phyloP scores from a whole-genome alignment of 1,140 invertebrate species.

The Drosophila yakuba region DNA sequence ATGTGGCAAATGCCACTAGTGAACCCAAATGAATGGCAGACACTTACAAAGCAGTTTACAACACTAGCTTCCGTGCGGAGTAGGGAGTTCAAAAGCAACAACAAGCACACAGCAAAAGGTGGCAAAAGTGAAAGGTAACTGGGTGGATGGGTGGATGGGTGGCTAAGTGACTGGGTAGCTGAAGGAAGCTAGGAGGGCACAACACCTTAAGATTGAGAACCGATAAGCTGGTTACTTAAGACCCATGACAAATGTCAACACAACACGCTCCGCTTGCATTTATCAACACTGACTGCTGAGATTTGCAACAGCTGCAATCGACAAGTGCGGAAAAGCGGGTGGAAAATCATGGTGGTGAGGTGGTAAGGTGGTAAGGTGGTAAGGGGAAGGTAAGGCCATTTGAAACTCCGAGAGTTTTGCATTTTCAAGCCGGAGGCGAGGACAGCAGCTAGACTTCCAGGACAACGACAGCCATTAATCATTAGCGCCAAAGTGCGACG shows the following conservation, averaged over 20 bases:
- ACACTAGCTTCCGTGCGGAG: constrained; percentile 18
- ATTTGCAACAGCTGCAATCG: constrained; percentile 79
- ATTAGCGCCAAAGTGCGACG: constrained; percentile 73
- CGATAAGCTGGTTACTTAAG: constrained; percentile 57
- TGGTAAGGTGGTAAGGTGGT: neutral
- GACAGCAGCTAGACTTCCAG: constrained; percentile 37
- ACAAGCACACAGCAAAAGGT: no score
- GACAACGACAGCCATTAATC: constrained; percentile 73
- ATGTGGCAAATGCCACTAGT: constrained; percentile 49
- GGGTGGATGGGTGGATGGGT: neutral
- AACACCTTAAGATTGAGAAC: constrained; percentile 28
- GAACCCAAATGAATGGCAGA: constrained; percentile 44
- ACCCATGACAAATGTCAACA: constrained; percentile 50
- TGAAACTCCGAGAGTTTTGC: constrained; percentile 57
- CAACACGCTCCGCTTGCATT: constrained; percentile 64
- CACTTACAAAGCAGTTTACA: constrained; percentile 47
- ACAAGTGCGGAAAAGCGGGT: constrained; percentile 17
- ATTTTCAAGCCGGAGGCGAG: constrained; percentile 56
- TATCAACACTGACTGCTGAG: constrained; percentile 72
- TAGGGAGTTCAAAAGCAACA: neutral
- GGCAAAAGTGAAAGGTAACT: neutral
- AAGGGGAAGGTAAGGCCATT: neutral
- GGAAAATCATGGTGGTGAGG: neutral
- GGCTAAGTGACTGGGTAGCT: neutral
- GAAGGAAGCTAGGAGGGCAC: neutral